These are phyloP conservation scores for Pelosia muscerda DNA, from an alignment of 2,888 invertebrate genomes.

Conservation along the genomic window DNA sequence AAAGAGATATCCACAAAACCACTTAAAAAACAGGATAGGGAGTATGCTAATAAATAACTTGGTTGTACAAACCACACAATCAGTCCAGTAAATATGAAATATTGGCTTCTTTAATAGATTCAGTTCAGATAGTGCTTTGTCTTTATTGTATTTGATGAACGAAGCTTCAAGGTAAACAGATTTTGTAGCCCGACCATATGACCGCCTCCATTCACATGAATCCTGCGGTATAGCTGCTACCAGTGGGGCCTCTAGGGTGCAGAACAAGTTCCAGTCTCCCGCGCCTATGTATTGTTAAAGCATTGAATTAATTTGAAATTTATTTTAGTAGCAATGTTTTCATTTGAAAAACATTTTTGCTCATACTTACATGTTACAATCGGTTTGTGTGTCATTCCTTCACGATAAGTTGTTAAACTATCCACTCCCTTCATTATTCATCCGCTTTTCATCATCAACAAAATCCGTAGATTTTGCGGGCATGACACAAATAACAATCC, in stretches of 20 bases:
- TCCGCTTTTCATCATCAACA: constrained; percentile 74
- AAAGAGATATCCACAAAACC: background rate
- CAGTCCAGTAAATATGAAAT: constrained; percentile 98
- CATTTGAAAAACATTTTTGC: constrained; percentile 11
- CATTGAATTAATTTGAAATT: constrained; percentile 27
- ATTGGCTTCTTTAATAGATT: constrained; percentile 95
- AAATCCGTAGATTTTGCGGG: constrained; percentile 69
- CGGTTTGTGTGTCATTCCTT: constrained; percentile 90
- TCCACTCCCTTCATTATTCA: constrained; percentile 88
- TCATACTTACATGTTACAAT: constrained; percentile 91
- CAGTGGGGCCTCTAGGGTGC: constrained; percentile 92
- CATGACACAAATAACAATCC: constrained; percentile 78
- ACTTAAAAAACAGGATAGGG: background rate
- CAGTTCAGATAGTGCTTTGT: constrained; percentile 91
- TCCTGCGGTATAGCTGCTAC: constrained; percentile 94
- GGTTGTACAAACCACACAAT: constrained; percentile 92
- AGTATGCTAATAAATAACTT: background rate
- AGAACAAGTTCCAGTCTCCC: constrained; percentile 94
- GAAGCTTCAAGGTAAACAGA: constrained; percentile 94
- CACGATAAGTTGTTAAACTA: constrained; percentile 78
- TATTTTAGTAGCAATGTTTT: constrained; percentile 8
- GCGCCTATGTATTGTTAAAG: constrained; percentile 86
- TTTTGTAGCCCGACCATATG: constrained; percentile 94
- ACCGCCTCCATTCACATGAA: constrained; percentile 96
- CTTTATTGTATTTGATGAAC: constrained; percentile 93